Base-by-base conservation (phyloP, 2,888 invertebrate species). In the Venusia cambrica region DNA sequence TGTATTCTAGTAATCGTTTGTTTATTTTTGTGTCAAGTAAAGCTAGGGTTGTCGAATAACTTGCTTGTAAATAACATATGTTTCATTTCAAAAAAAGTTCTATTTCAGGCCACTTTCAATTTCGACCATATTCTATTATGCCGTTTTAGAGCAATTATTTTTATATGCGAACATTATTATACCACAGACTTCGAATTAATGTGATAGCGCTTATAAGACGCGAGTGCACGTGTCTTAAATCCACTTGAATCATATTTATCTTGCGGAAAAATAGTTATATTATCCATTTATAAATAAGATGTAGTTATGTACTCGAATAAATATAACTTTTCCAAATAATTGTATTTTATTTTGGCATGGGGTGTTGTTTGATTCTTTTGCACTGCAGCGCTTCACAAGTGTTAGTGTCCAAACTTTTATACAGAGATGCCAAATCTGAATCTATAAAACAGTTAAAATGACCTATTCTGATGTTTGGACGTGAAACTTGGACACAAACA, bases 281-380 rank as follows among this genome's bases (percentile, higher is more conserved):
- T 81, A 80, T 84, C 76, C 77, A 81, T 81, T 80, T 81, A 77
- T 80, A 76, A n/a, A 77, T 87, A 87, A 87, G 87, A 73, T 87
- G 87, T 88, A 88, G 87, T 85, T 88, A 87, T 87, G 81, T 88
- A 88, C 87, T 88, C 87, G 85, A 87, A 88, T 87, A 88, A 88
- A 88, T 87, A 81, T 87, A 84, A 87, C 81, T 85, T 87, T 87
- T 87, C 77, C 78, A 77, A 78, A 70, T 62, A 44, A 44, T n/a
- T 46, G 41, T 45, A 52, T 49, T 57, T 61, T 60, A 60, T 57
- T 59, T n/a, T n/a, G n/a, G n/a, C n/a, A n/a, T n/a, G n/a, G n/a
- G n/a, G n/a, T n/a, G n/a, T n/a, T n/a, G n/a, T n/a, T n/a, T n/a
- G n/a, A n/a, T n/a, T n/a, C n/a, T n/a, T n/a, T n/a, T n/a, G n/a